Percentiles rank a stretch among this genome's conserved stretches.
Evolutionary conservation across 2,888 invertebrate genomes (phyloP).

Genomic region (Yponomeuta malinellus): DNA sequence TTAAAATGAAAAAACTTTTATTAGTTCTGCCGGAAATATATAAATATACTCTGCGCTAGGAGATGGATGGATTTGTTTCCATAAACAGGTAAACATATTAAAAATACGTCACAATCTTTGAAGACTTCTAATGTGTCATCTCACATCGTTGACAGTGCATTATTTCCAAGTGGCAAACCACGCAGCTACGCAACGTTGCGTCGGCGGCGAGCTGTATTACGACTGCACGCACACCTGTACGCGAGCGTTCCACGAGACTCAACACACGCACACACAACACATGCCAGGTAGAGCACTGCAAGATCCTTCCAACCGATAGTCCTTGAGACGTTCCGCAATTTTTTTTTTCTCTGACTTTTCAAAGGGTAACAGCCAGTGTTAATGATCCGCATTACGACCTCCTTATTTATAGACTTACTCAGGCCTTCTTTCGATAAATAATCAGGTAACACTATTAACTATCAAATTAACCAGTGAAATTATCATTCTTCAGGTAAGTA

Average conservation of each 20-base stretch:
- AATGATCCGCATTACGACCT: slow-evolving; percentile 13
- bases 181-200: slow-evolving; percentile 54
- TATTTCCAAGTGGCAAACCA: neutral
- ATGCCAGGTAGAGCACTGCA: slow-evolving; percentile 10
- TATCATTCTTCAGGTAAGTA: too few relatives aligned
- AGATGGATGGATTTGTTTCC: too few relatives aligned
- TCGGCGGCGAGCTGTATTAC: slow-evolving; percentile 46
- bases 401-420: neutral
- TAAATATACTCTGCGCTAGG: too few relatives aligned
- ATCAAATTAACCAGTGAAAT: too few relatives aligned
- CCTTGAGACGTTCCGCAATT: slow-evolving; percentile 12
- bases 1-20: too few relatives aligned
- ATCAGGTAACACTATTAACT: too few relatives aligned
- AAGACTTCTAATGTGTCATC: neutral
- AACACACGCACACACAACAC: slow-evolving; percentile 27
- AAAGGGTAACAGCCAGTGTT: slow-evolving; percentile 3
- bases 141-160: neutral
- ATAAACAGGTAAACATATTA: too few relatives aligned
- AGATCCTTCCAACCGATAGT: slow-evolving; percentile 14
- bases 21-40: too few relatives aligned
- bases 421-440: neutral
- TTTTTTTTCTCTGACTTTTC: neutral
- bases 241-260: slow-evolving; percentile 21
- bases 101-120: neutral
- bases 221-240: slow-evolving; percentile 54